Conservation (phyloP, 92 coral and sea anemone genomes). For the Palythoa heliodiscus region DNA sequence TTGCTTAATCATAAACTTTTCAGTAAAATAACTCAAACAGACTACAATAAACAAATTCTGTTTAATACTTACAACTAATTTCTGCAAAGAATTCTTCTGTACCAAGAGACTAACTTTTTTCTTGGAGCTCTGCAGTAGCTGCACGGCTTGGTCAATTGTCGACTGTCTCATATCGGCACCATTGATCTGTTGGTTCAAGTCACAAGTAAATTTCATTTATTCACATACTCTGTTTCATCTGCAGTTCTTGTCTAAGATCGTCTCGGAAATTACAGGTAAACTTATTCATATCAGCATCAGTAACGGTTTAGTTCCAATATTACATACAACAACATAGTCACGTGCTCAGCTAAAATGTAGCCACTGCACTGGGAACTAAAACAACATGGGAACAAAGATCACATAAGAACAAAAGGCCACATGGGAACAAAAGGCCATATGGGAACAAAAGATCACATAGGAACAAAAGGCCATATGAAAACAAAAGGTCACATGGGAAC, state of each 20-base stretch:
- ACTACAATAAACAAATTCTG: neutral
- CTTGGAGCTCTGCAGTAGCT: constrained; percentile 73
- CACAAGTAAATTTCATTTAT: neutral
- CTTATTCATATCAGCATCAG: neutral
- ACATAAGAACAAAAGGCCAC: too few species aligned
- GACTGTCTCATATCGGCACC: constrained; percentile 66
- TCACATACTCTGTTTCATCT: neutral
- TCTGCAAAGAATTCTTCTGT: constrained; percentile 82
- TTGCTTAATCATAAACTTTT: neutral
- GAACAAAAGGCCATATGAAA: too few species aligned
- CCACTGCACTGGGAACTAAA: too few species aligned
- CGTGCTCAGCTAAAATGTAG: too few species aligned
- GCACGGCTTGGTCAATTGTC: constrained; percentile 74
- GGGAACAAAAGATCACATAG: too few species aligned
- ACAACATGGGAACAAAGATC: too few species aligned
- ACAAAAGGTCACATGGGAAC: too few species aligned
- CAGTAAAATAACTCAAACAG: too few species aligned
- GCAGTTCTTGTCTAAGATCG: neutral
- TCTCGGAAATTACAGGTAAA: neutral
- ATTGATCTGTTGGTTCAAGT: constrained; percentile 62
- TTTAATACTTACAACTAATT: constrained; percentile 65
- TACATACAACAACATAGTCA: too few species aligned
- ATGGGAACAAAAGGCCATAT: too few species aligned
- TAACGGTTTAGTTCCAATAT: too few species aligned
- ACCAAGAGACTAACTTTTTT: constrained; percentile 74